phyloP scores from a whole-genome alignment of 2,888 invertebrate species.

The Cinara cedri region DNA sequence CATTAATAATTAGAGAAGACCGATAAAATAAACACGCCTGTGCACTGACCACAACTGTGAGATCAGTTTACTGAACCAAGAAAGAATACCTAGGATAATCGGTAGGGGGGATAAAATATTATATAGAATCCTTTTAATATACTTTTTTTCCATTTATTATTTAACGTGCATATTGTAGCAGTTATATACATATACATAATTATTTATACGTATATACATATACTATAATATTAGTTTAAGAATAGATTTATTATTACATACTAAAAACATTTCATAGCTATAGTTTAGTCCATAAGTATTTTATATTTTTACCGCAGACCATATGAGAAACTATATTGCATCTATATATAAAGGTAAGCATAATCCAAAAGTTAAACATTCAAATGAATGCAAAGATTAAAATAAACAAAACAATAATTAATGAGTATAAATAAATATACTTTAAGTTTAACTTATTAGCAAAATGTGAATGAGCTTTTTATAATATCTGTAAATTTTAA shows the following conservation, averaged over 20 bases:
- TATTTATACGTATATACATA: conserved; percentile 30
- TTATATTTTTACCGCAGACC: neutral
- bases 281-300: conserved; percentile 1
- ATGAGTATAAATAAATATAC: neutral
- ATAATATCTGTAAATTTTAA: neutral
- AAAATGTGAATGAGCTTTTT: neutral
- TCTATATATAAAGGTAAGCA: conserved; percentile 29
- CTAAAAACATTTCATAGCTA: conserved; percentile 33
- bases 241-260: conserved; percentile 37
- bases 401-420: conserved; percentile 21
- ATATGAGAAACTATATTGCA: conserved; percentile 5
- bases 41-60: conserved; percentile 35
- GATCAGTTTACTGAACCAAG: conserved; percentile 7
- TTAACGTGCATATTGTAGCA: neutral
- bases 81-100: neutral
- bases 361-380: conserved; percentile 27
- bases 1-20: conserved; percentile 9
- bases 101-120: conserved; percentile 40
- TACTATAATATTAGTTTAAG: conserved; percentile 20
- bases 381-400: conserved; percentile 6
- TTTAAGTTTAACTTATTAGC: conserved; percentile 19
- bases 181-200: neutral
- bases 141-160: conserved; percentile 19
- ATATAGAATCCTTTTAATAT: conserved; percentile 30
- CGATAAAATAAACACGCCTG: neutral